Evolutionary conservation across 2,797 vertebrate species (phyloP), one percentile per base, ranked within the genome.

Genomic region (Xenops minutus): DNA sequence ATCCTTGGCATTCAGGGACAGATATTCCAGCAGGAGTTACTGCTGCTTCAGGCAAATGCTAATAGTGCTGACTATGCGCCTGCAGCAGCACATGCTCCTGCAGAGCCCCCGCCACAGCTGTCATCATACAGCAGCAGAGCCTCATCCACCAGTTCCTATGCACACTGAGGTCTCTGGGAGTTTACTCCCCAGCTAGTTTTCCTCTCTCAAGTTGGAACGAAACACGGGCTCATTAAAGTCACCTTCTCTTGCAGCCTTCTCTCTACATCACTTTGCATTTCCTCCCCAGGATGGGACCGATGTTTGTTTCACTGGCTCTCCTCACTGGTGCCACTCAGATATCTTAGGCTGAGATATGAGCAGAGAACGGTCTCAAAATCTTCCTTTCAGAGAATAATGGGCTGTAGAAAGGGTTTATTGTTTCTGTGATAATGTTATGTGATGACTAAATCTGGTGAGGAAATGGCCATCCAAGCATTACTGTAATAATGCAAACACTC

Each of bases 401-500:
- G 34, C 61, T 96, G 72, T 56, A 76, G 67, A 82, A 91, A 79
- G 20, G 67, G 29, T 82, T 95, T 89, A 94, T 85, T 91, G 46
- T 93, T 95, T 79, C 72, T 71, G 39, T 66, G n/a, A 51, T 76
- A 92, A 72, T 88, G 48, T 41, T 62, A 41, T n/a, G 27, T n/a
- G n/a, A 62, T 88, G 66, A 55, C 55, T 91, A 92, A 79, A 90
- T 95, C 86, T 94, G 68, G 51, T 59, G 83, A 76, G 74, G 92
- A 92, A 94, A 92, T 39, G 72, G 56, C n/a, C 66, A 87, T 88
- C 55, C 89, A 96, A 93, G 73, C 58, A 74, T 82, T 48, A 73
- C 54, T 73, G 14, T 55, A 89, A 94, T 91, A 95, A 95, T 82
- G 29, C 74, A 88, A 94, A 39, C 56, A 77, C 34, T 96, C 89